A percentile compares a stretch with the other conserved stretches of the same genome.
phyloP scores from a whole-genome alignment of 2,113 vertebrate genomes.

The Thalassarche chlororhynchos region DNA sequence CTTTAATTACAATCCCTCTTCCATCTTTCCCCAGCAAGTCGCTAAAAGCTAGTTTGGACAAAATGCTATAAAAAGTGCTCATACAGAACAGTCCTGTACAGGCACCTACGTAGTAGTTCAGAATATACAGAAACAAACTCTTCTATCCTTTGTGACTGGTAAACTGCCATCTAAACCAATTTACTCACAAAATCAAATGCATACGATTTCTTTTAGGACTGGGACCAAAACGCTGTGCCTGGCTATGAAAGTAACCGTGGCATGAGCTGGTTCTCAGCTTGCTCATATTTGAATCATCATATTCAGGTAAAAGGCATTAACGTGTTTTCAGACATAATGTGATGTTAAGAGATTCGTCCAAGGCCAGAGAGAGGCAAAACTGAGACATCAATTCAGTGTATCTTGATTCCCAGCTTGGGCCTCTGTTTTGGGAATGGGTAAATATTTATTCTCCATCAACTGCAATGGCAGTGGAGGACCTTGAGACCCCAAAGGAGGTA shows the following conservation, averaged over 20 bases:
- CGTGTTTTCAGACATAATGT: neutral
- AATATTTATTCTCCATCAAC: neutral
- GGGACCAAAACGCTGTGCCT: neutral
- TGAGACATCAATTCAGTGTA: neutral
- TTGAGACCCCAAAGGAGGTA: neutral
- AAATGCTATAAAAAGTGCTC: neutral
- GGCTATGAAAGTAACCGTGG: neutral
- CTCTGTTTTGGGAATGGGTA: neutral
- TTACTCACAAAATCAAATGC: neutral
- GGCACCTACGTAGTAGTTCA: neutral
- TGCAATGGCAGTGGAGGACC: fast-evolving
- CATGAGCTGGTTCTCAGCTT: neutral
- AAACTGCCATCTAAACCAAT: neutral
- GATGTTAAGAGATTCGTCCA: neutral
- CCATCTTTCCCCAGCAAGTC: neutral
- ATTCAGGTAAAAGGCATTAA: neutral
- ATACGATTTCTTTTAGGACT: neutral
- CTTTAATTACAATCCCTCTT: neutral
- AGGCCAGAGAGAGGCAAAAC: neutral
- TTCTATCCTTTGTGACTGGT: neutral
- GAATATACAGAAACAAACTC: neutral
- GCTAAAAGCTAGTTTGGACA: neutral
- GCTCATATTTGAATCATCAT: neutral
- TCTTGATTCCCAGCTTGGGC: neutral
- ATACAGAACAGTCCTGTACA: neutral